Evolutionary conservation across 2,797 vertebrate genomes (phyloP), one percentile per base, ranked within the genome.

Genomic region (Spinus olivaceus): DNA sequence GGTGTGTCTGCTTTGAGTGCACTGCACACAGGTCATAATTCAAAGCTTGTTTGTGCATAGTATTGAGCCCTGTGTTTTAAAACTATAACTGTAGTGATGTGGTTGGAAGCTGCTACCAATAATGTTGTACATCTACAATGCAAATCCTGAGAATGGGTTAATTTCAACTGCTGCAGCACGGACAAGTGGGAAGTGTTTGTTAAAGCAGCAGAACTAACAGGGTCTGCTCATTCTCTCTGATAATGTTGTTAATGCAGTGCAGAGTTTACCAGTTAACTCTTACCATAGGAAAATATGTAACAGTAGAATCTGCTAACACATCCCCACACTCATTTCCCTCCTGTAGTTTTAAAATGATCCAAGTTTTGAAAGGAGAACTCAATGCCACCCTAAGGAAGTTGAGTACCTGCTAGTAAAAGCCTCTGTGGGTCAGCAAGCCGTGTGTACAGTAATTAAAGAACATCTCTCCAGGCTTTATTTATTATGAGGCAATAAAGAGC

Each of bases 381-480:
- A 79, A 44, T 78, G 66, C 27, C 79, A 24, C 54, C 19, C 86
- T 63, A 72, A 73, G 44, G 35, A 91, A 95, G 57, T 39, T 74
- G 92, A 76, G 13, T 66, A 63, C 67, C 70, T 85, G 91, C 79
- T 35, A 59, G 70, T 76, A 79, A 91, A 89, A 91, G 42, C 33
- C 37, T 88, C 67, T 72, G 61, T 83, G 70, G 49, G 51, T 59
- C 94, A 97, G 85, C 23, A 83, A 92, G 69, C 61, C 66, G 41
- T 39, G 24, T 47, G 79, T 74, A 53, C 25, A 39, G 81, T 94
- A 94, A 95, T 90, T 96, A 96, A 95, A 94, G 70, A 61, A 79
- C 94, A 81, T 49, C 59, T 94, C 81, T 71, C 60, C 41, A 37
- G 20, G n/a, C 56, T 88, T 82, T 93, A 78, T 95, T 94, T 92